Evolutionary conservation across 2,888 invertebrate genomes (phyloP), one percentile per base, ranked within the genome.

Genomic region (Cryptocephalus primarius): DNA sequence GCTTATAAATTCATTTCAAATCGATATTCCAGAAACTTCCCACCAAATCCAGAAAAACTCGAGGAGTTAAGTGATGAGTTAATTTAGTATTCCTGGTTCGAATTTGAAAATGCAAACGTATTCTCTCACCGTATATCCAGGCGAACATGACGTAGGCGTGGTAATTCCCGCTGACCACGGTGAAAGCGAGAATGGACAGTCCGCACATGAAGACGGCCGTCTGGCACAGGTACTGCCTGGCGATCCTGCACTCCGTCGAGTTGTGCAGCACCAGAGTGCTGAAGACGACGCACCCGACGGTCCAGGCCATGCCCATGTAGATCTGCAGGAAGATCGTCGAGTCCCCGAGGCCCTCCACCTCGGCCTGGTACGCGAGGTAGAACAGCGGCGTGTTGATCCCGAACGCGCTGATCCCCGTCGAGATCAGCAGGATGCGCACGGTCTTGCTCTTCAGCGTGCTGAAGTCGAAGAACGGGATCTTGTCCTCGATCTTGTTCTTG

Each of bases 371-470:
- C 12, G 85, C 85, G 71, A 91, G 71, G 66, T 87, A 85, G 66
- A 90, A 85, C 58, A 90, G 81, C 1, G 91, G 91, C 1, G 88
- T 87, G 64, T 87, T 87, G 59, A 89, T 83, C 1, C 91, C 91
- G 63, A 90, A 84, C 8, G 88, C 85, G 43, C 78, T 76, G 50
- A 89, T 82, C 8, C 85, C 84, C 1, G 88, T 85, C 6, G 88
- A 88, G 60, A 86, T 75, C 48, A 92, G 75, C 48, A 91, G 71
- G 57, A 89, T 88, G 58, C 88, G 80, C 36, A 91, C 83, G 32
- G 89, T 88, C 67, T 88, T 85, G 63, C 89, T 89, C 63, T 82
- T 82, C 49, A 92, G 73, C 8, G 89, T 88, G 48, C 84, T 84
- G 64, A 88, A 86, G 68, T 92, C 91, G 63, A 90, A 85, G 71